Conservation (phyloP, 2,797 vertebrate species). For the Glossophaga mutica region DNA sequence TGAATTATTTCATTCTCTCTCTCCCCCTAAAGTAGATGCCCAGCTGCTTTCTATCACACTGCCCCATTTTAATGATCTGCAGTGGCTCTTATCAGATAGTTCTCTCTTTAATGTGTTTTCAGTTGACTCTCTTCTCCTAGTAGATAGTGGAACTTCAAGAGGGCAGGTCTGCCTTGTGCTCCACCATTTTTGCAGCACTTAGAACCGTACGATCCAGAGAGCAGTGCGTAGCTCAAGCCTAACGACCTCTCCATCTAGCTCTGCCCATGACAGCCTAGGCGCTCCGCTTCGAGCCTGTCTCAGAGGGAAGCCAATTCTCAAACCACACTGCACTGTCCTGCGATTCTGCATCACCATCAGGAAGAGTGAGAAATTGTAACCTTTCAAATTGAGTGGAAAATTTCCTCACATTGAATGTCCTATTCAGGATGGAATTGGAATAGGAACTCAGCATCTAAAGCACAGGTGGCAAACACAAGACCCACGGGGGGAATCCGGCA, state of each 20-base stretch:
- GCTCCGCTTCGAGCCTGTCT: neutral
- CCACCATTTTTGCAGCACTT: neutral
- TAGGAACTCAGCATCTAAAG: neutral
- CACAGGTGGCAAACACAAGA: too few relatives aligned
- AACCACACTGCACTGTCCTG: neutral
- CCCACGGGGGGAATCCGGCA: too few relatives aligned
- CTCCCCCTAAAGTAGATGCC: neutral
- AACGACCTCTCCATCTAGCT: neutral
- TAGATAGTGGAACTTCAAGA: neutral
- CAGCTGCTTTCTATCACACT: neutral
- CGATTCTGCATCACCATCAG: neutral
- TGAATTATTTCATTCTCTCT: neutral
- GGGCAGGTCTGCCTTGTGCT: neutral
- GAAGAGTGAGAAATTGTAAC: neutral
- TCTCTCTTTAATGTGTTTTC: neutral
- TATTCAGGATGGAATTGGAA: neutral
- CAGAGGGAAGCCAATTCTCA: neutral
- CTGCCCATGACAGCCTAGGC: neutral
- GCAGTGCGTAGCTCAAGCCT: neutral
- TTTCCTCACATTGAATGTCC: neutral
- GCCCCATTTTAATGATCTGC: neutral
- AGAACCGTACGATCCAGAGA: neutral
- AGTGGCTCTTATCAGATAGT: neutral
- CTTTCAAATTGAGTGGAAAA: slow-evolving; percentile 26
- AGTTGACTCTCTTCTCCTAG: neutral